Percentiles rank a stretch among this genome's conserved stretches.
Conservation (phyloP, 2,888 invertebrate species). For the Parochlus steinenii region DNA sequence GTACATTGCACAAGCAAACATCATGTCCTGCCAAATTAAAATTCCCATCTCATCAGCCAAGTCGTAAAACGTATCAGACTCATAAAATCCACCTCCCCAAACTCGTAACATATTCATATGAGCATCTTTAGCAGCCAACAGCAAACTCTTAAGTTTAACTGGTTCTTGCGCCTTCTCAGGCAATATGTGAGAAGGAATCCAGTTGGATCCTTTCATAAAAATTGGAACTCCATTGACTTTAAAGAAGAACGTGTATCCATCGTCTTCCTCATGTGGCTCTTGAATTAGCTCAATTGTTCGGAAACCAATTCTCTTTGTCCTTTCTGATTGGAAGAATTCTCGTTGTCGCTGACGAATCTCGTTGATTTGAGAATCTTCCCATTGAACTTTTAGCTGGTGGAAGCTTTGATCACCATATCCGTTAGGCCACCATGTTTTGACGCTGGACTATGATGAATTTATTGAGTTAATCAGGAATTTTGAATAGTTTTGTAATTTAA, state of each 20-base stretch:
- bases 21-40: conserved; percentile 93
- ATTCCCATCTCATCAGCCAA: conserved; percentile 78
- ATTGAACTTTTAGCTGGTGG: conserved; percentile 46
- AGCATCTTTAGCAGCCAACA: conserved; percentile 51
- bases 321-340: conserved; percentile 22
- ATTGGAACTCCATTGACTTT: conserved; percentile 68
- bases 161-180: conserved; percentile 50
- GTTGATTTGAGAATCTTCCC: conserved; percentile 17
- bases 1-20: conserved; percentile 94
- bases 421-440: conserved; percentile 87
- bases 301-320: conserved; percentile 61
- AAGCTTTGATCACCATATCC: conserved; percentile 69
- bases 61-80: conserved; percentile 76
- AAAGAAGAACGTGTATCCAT: conserved; percentile 70
- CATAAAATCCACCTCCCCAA: conserved; percentile 98
- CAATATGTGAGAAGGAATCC: conserved; percentile 75
- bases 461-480: conserved; percentile 23
- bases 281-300: conserved; percentile 72
- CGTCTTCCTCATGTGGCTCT: conserved; percentile 38
- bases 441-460: conserved; percentile 25
- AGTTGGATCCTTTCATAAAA: conserved; percentile 92
- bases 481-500: conserved; percentile 8
- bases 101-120: conserved; percentile 91
- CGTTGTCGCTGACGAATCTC: neutral
- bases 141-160: conserved; percentile 34